phyloP scores from a whole-genome alignment of 2,888 invertebrate species.

The Octodonta nipae region DNA sequence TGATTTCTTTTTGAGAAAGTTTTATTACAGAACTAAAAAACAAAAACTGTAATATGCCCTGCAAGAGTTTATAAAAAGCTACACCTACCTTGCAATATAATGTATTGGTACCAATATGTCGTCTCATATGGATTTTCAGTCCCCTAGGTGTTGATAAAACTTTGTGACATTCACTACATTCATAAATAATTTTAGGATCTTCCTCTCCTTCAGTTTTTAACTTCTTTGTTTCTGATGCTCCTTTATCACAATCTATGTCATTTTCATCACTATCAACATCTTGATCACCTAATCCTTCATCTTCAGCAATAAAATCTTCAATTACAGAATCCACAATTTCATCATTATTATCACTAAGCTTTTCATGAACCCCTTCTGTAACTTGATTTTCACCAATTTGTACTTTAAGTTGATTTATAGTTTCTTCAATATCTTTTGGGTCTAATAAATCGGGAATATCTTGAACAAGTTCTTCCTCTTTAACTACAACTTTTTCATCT shows the following conservation, averaged over 20 bases:
- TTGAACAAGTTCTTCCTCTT: conserved; percentile 4
- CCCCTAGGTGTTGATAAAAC: conserved; percentile 25
- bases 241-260: no score
- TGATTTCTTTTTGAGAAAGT: conserved; percentile 29
- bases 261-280: conserved; percentile 10
- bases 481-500: conserved; percentile 6
- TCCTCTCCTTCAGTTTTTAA: conserved; percentile 13
- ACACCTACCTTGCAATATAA: conserved; percentile 24
- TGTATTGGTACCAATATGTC: conserved; percentile 44
- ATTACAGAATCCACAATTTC: conserved; percentile 12
- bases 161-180: conserved; percentile 28
- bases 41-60: not conserved
- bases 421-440: no score
- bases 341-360: conserved; percentile 7
- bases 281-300: conserved; percentile 10
- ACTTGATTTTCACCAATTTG: conserved; percentile 9
- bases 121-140: conserved; percentile 45
- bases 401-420: conserved; percentile 6
- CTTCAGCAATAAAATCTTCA: conserved; percentile 13
- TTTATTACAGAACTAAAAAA: conserved; percentile 28
- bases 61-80: no score
- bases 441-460: no score
- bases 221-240: no score
- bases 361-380: conserved; percentile 6
- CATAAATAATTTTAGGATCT: conserved; percentile 22